Conservation (phyloP, 2,888 invertebrate genomes). For the Dryocosmus kuriphilus region DNA sequence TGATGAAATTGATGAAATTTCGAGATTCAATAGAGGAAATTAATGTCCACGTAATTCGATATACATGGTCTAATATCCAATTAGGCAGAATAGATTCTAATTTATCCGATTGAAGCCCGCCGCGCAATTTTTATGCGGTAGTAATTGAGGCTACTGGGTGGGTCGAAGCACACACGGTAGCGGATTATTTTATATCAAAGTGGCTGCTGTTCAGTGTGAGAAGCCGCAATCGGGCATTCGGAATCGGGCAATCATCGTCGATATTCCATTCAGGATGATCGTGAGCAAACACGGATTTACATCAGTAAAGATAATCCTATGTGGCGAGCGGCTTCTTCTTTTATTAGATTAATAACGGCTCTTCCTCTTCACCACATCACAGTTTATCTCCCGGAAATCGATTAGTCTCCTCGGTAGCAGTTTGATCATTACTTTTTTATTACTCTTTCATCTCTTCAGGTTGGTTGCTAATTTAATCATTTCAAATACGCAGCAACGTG, state of each 20-base stretch:
- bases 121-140: slow-evolving; percentile 62
- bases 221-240: slow-evolving; percentile 24
- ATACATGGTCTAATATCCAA: slow-evolving; percentile 70
- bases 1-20: not conserved
- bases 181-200: slow-evolving; percentile 67
- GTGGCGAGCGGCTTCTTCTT: slow-evolving; percentile 27
- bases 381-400: slow-evolving; percentile 33
- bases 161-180: slow-evolving; percentile 64
- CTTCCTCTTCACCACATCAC: slow-evolving; percentile 19
- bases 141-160: slow-evolving; percentile 66
- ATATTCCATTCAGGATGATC: slow-evolving; percentile 34
- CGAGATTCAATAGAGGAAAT: slow-evolving; percentile 22
- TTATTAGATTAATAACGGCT: slow-evolving; percentile 32
- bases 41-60: slow-evolving; percentile 67
- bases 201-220: slow-evolving; percentile 15
- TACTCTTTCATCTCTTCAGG: not conserved
- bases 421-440: slow-evolving; percentile 26
- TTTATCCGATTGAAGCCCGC: slow-evolving; percentile 67
- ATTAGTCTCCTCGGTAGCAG: slow-evolving; percentile 14
- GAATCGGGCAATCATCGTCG: slow-evolving; percentile 30
- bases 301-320: slow-evolving; percentile 31
- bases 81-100: slow-evolving; percentile 72
- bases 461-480: not conserved
- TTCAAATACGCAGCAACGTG: not conserved
- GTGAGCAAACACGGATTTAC: slow-evolving; percentile 36